Base-by-base conservation (phyloP, 2,113 vertebrate genomes). In the Myrmecophaga tridactyla region DNA sequence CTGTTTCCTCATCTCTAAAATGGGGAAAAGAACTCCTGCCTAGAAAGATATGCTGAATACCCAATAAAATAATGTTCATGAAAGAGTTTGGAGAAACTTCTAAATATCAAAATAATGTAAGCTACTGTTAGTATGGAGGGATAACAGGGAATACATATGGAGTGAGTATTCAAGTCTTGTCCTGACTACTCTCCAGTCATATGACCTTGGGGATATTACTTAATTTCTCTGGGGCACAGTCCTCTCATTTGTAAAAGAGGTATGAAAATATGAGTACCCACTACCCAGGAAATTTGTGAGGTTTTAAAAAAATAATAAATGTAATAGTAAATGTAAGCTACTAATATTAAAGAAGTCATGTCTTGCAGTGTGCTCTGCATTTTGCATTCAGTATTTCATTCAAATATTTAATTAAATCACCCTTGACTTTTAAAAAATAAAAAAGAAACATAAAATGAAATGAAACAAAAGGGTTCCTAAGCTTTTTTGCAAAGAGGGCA, bases 331-430 rank as follows among this genome's bases (percentile, higher is more conserved):
- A 84, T 67, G 11, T 51, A 76, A 81, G 81, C 21, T 25, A 36
- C 15, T 48, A 86, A 60, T 58, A 84, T 91, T 31, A 82, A 80
- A 46, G 25, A 63, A 81, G 4, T 43, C 85, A 48, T 72, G 34
- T 10, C 65, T 92, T 84, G 15, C 1, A 86, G n/a, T 80, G 23
- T 70, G 21, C 12, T 76, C 53, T 76, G 56, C 41, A 82, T 83
- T 95, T 95, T 82, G 23, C 31, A 62, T 90, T 94, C n/a, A 78
- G 27, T 23, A 83, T 78, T 91, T 89, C n/a, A n/a, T n/a, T n/a
- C 25, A 96, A 87, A 92, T 80, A 67, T 31, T 89, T 95, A 39
- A 73, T 86, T 39, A 89, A 72, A 48, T 83, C 39, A 78, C 70
- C 18, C 63, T 94, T 91, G 80, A 73, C n/a, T 65, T 93, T 86